phyloP scores from a whole-genome alignment of 2,888 invertebrate species.

The Lasioglossum villosulum region DNA sequence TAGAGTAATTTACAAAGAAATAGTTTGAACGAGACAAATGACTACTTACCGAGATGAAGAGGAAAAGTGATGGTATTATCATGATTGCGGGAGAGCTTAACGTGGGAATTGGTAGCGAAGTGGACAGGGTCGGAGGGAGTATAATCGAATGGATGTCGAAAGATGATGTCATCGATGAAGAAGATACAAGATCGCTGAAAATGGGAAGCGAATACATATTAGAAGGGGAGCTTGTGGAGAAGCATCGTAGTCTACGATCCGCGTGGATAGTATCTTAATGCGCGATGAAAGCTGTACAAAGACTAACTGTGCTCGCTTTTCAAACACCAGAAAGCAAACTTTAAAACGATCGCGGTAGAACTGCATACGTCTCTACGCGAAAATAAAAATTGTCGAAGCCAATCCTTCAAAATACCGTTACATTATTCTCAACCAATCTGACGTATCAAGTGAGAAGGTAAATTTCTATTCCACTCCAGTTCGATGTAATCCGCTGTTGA shows the following conservation, averaged over 20 bases:
- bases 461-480: too few species aligned
- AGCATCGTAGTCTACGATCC: neutral
- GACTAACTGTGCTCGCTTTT: too few species aligned
- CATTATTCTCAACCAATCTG: too few species aligned
- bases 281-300: too few species aligned
- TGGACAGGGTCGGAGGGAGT: neutral
- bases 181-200: neutral
- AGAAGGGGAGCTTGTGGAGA: neutral
- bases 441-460: too few species aligned
- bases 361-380: too few species aligned
- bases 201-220: neutral
- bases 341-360: too few species aligned
- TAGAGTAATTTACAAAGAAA: slow-evolving; percentile 9
- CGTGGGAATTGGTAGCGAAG: neutral
- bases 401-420: too few species aligned
- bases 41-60: neutral
- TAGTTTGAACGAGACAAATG: slow-evolving; percentile 12
- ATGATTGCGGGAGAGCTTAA: slow-evolving; percentile 4
- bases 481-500: too few species aligned
- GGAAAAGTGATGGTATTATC: slow-evolving; percentile 6
- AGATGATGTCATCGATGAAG: neutral
- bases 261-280: neutral
- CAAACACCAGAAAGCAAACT: too few species aligned
- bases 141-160: slow-evolving; percentile 11
- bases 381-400: too few species aligned